phyloP scores from a whole-genome alignment of 2,888 invertebrate species.

The Papilio protenor region DNA sequence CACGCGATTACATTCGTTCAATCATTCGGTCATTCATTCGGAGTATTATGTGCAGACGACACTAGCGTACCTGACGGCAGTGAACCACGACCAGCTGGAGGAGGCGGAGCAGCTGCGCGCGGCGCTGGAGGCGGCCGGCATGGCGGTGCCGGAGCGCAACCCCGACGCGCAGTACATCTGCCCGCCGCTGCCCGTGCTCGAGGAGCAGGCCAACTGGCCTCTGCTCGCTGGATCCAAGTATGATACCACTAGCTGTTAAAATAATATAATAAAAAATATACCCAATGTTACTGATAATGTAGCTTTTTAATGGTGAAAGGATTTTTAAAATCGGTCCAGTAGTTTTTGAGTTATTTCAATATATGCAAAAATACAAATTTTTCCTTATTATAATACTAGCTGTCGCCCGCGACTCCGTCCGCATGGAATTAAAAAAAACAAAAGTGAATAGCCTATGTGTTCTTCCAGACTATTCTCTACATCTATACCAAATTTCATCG shows the following conservation, averaged over 20 bases:
- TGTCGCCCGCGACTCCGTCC: no score
- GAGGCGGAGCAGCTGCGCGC: constrained; percentile 90
- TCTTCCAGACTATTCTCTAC: no score
- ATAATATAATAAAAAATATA: no score
- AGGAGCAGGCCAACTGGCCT: constrained; percentile 99
- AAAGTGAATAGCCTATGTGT: no score
- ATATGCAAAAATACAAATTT: no score
- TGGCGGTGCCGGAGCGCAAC: constrained; percentile 88
- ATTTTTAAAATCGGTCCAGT: no score
- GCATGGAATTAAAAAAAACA: no score
- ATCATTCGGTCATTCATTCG: not conserved
- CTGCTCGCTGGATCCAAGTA: constrained; percentile 93
- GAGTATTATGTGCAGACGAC: constrained; percentile 81
- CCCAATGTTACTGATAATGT: no score
- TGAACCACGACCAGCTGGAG: constrained; percentile 93
- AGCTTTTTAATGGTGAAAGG: no score
- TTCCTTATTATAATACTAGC: no score
- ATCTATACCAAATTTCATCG: no score
- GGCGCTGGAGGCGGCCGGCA: constrained; percentile 86
- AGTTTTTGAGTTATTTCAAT: no score
- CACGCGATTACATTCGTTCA: not conserved
- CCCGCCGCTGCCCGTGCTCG: constrained; percentile 95
- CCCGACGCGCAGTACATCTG: constrained; percentile 90
- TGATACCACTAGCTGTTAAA: constrained; percentile 46
- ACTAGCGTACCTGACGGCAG: constrained; percentile 97